Evolutionary conservation across 2,797 vertebrate species (phyloP).

Genomic region (Sebastes paucispinis): DNA sequence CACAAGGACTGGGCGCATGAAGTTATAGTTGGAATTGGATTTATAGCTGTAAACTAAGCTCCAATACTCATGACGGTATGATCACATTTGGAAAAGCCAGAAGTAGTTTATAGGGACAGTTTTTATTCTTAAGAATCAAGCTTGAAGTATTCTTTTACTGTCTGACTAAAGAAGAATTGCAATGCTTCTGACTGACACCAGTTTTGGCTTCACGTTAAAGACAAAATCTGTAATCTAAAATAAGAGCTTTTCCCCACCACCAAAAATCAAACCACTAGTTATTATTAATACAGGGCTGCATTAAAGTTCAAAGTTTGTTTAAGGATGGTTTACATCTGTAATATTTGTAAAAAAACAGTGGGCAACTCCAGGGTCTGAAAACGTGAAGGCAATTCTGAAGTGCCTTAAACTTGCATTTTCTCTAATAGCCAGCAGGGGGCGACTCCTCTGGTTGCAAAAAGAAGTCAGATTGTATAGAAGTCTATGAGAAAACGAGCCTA

Average conservation of each 20-base stretch:
- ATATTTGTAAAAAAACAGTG: not conserved
- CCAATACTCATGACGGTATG: not conserved
- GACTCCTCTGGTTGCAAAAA: too few species aligned
- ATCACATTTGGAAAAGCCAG: not conserved
- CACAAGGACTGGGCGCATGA: not conserved
- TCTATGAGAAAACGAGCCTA: too few species aligned
- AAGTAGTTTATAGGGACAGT: not conserved
- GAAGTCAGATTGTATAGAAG: too few species aligned
- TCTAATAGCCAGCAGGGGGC: too few species aligned
- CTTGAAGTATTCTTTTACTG: not conserved
- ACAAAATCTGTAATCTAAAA: not conserved
- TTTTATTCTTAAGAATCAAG: not conserved
- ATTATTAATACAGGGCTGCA: not conserved
- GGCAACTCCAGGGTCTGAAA: too few species aligned
- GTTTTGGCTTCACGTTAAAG: not conserved
- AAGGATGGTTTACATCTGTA: not conserved
- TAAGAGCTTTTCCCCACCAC: not conserved
- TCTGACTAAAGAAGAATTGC: not conserved
- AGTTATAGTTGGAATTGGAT: constrained; percentile 18
- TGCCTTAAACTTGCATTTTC: too few species aligned
- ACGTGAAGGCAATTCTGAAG: too few species aligned
- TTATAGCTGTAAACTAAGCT: constrained; percentile 21
- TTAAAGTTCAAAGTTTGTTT: not conserved
- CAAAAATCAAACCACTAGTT: not conserved
- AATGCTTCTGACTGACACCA: not conserved